A percentile compares a stretch with the other conserved stretches of the same genome.
These are phyloP conservation scores for Manduca sexta DNA, from an alignment of 1,140 invertebrate genomes.

Conservation along the genomic window DNA sequence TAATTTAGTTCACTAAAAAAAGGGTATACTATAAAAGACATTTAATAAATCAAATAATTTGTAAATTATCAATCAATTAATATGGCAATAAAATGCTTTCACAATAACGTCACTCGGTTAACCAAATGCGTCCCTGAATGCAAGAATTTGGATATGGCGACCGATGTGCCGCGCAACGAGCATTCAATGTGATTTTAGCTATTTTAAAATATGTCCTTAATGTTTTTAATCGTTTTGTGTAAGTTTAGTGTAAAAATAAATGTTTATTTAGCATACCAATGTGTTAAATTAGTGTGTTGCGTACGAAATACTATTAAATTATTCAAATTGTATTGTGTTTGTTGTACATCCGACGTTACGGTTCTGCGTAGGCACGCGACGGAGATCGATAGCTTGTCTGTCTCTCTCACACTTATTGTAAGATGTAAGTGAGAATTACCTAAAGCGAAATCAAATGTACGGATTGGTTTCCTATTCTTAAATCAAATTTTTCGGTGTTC, in stretches of 20 bases:
- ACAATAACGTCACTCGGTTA: conserved; percentile 6
- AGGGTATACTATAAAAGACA: no score
- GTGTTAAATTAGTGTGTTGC: conserved; percentile 19
- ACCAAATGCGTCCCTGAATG: conserved; percentile 42
- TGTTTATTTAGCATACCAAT: not conserved
- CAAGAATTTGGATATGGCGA: conserved; percentile 59
- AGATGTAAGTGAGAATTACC: conserved; percentile 21
- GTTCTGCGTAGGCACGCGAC: conserved; percentile 23
- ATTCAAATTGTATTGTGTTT: conserved; percentile 26
- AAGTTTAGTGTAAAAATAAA: conserved; percentile 20
- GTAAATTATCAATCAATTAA: not conserved
- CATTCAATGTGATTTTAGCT: conserved; percentile 46
- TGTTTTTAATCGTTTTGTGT: conserved; percentile 16
- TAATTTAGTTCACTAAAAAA: no score
- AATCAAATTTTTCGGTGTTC: not conserved
- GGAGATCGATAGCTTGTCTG: conserved; percentile 35
- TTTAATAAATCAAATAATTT: no score
- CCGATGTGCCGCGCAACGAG: conserved; percentile 50
- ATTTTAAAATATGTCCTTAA: conserved; percentile 30
- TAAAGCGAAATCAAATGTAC: no score
- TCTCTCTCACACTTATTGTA: conserved; percentile 39
- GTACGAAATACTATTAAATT: conserved; percentile 25
- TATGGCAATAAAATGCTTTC: conserved; percentile 1
- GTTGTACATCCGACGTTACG: conserved; percentile 52
- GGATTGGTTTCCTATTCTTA: not conserved